A percentile compares a stretch with the other conserved stretches of the same genome.
Evolutionary conservation across 2,888 invertebrate species (phyloP).

Genomic region (Oasisia sp.): DNA sequence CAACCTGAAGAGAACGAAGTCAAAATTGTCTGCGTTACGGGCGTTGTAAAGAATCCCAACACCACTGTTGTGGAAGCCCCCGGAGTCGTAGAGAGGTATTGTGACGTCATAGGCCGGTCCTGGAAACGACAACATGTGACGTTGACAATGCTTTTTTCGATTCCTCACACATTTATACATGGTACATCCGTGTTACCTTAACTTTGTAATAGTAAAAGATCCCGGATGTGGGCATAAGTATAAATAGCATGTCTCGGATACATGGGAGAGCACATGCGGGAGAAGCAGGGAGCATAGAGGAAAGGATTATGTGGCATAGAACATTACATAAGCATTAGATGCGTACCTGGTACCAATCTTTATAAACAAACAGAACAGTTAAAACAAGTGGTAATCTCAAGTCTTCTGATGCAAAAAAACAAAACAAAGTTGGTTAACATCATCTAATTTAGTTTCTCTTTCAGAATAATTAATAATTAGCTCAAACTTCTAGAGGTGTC

Average conservation of each 20-base stretch:
- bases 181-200: background rate
- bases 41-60: background rate
- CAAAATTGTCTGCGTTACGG: background rate
- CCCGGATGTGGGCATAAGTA: background rate
- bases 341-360: too few relatives aligned
- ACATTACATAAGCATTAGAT: too few relatives aligned
- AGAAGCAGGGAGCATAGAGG: too few relatives aligned
- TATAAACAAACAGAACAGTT: too few relatives aligned
- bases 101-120: background rate
- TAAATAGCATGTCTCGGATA: background rate
- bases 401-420: too few relatives aligned
- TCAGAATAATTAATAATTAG: too few relatives aligned
- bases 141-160: background rate
- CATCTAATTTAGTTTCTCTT: too few relatives aligned
- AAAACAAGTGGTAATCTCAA: too few relatives aligned
- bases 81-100: background rate
- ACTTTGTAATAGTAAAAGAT: background rate
- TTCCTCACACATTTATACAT: background rate
- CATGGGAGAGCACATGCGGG: too few relatives aligned
- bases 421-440: too few relatives aligned
- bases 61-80: background rate
- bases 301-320: too few relatives aligned
- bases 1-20: slow-evolving; percentile 4
- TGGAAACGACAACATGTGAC: background rate
- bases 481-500: too few relatives aligned